Evolutionary conservation across 2,888 invertebrate species (phyloP), one percentile per base, ranked within the genome.

Genomic region (Dusona sp.): DNA sequence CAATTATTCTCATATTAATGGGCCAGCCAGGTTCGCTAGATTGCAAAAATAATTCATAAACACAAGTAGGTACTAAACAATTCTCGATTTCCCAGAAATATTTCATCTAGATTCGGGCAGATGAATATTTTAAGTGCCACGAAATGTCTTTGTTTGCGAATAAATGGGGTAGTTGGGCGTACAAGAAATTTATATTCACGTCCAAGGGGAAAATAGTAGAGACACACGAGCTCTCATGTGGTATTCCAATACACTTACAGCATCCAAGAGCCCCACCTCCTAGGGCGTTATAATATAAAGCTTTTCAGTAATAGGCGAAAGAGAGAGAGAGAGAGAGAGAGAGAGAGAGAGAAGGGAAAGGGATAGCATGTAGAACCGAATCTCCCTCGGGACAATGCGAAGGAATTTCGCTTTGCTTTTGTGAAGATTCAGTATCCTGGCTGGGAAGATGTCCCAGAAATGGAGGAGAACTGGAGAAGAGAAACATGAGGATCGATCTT

Each of bases 191-290:
- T 86, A 61, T 61, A 86, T 86, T 86, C 86, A 78, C 68, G 68
- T 83, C 67, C 77, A 42, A 61, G 29, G 70, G 64, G 77, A 48
- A 61, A 42, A 57, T 38, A 19, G 45, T 29, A 33, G 19, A 6
- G 61, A 25, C 45, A 25, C 48, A 22, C 19, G 45, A 51, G 45
- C 13, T 54, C 45, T 68, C 61, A 51, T 54, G 45, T 45, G 86
- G 81, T 81, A 70, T 86, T 86, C 77, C 86, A 86, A 86, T 83
- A 86, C 84, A 86, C 84, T 84, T 86, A 42, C 78, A 81, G 48
- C 68, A 57, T 81, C 79, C 64, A 42, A 64, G 81, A 81, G 81
- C 67, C 68, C 54, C 64, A 57, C 57, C 65, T 79, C 77, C 51
- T 79, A 33, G 25, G 51, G 22, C 77, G 42, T 80, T 68, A 73